Evolutionary conservation across 2,888 invertebrate species (phyloP).

Genomic region (Hydriomena furcata): DNA sequence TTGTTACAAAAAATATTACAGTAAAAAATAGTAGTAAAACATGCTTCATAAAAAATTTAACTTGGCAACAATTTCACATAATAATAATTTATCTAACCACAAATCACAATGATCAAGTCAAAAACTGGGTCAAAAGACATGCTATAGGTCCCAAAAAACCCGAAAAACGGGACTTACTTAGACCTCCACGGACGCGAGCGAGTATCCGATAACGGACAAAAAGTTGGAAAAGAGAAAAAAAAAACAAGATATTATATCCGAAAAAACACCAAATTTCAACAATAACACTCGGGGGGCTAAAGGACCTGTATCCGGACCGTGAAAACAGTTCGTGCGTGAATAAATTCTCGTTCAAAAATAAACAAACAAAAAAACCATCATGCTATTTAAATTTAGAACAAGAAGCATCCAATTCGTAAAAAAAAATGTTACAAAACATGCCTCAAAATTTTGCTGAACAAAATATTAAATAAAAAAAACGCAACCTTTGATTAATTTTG

Average conservation of each 20-base stretch:
- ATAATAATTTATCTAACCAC: constrained; percentile 14
- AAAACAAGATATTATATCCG: constrained; percentile 76
- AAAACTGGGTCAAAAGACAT: constrained; percentile 19
- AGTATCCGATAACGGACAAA: constrained; percentile 81
- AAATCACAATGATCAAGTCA: constrained; percentile 19
- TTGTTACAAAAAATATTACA: too few species aligned
- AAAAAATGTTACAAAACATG: constrained; percentile 28
- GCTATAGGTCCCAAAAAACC: constrained; percentile 35
- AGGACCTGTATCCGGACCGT: constrained; percentile 12
- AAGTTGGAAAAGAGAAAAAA: constrained; percentile 60
- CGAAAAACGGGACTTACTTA: constrained; percentile 70
- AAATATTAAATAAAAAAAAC: constrained; percentile 29
- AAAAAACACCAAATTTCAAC: constrained; percentile 40
- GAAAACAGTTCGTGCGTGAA: constrained; percentile 31
- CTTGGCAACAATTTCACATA: constrained; percentile 26
- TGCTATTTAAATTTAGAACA: constrained; percentile 32
- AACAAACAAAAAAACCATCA: constrained; percentile 30
- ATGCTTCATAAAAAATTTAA: too few species aligned
- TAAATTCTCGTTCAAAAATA: constrained; percentile 26
- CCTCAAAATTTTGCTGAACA: constrained; percentile 33
- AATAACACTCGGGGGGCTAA: constrained; percentile 26
- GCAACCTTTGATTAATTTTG: constrained; percentile 20
- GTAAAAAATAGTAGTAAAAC: too few species aligned
- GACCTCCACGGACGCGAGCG: constrained; percentile 79
- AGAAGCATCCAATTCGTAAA: constrained; percentile 33